phyloP scores from a whole-genome alignment of 2,113 vertebrate genomes.

The Centropus bengalensis region DNA sequence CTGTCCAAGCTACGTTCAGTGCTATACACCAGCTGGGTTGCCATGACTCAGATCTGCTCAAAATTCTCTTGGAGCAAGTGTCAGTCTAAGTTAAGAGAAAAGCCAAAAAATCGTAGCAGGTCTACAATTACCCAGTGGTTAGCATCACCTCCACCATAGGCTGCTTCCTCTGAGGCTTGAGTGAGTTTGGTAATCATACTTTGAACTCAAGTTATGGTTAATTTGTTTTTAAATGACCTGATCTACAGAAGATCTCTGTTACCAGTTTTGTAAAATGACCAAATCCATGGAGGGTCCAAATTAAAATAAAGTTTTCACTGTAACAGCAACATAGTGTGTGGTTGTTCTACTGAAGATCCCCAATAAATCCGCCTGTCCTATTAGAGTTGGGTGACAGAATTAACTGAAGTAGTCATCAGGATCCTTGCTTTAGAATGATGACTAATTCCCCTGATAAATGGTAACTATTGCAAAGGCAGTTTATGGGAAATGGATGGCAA shows the following conservation, averaged over 20 bases:
- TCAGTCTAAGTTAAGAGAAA: not conserved
- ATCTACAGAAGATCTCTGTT: not conserved
- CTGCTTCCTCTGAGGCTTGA: not conserved
- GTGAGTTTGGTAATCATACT: not conserved
- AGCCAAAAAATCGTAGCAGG: not conserved
- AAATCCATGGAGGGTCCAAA: too few relatives aligned
- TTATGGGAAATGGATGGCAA: not conserved
- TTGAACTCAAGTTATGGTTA: not conserved
- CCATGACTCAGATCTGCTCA: not conserved
- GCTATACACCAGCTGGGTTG: not conserved
- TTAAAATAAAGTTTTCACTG: too few relatives aligned
- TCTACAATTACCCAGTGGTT: fast-evolving
- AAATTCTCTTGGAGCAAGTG: not conserved
- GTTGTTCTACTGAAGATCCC: not conserved
- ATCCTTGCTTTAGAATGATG: not conserved
- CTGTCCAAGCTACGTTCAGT: not conserved
- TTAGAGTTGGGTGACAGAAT: not conserved
- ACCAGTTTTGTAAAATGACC: not conserved
- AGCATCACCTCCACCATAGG: not conserved
- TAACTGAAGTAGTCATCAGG: not conserved
- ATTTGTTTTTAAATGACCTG: not conserved
- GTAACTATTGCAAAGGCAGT: not conserved
- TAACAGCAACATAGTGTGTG: not conserved
- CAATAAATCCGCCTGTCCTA: not conserved
- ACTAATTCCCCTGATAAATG: not conserved